Evolutionary conservation across 1,140 invertebrate genomes (phyloP).

Genomic region (Tetragnatha versicolor): DNA sequence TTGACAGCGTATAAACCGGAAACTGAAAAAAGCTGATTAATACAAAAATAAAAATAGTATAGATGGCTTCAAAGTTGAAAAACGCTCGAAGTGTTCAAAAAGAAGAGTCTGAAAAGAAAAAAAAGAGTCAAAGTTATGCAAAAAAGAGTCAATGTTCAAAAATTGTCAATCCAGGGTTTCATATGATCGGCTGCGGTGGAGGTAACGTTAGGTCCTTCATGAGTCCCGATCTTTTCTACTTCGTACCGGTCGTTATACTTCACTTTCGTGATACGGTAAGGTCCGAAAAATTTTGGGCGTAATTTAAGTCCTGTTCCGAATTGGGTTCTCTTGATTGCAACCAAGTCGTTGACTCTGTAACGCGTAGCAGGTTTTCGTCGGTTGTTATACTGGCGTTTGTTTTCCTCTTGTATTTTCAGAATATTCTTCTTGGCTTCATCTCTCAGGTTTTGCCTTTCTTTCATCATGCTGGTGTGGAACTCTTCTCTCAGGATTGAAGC

Average conservation of each 20-base stretch:
- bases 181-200: neutral
- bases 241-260: slow-evolving; percentile 6
- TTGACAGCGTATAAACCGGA: neutral
- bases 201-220: neutral
- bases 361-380: neutral
- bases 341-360: neutral
- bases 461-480: neutral
- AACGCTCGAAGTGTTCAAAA: neutral
- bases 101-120: neutral
- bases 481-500: neutral
- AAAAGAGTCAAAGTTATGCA: neutral
- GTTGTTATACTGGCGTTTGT: neutral
- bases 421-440: neutral
- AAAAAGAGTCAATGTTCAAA: neutral
- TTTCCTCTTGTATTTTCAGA: neutral
- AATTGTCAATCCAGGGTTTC: neutral
- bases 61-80: neutral
- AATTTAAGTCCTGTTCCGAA: slow-evolving; percentile 1
- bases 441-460: neutral
- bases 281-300: slow-evolving; percentile 8
- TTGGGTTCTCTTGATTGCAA: slow-evolving; percentile 1
- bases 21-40: neutral
- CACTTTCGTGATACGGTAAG: neutral
- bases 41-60: neutral
- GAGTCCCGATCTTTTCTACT: neutral